phyloP scores from a whole-genome alignment of 2,888 invertebrate genomes.

The Tinea semifulvella region DNA sequence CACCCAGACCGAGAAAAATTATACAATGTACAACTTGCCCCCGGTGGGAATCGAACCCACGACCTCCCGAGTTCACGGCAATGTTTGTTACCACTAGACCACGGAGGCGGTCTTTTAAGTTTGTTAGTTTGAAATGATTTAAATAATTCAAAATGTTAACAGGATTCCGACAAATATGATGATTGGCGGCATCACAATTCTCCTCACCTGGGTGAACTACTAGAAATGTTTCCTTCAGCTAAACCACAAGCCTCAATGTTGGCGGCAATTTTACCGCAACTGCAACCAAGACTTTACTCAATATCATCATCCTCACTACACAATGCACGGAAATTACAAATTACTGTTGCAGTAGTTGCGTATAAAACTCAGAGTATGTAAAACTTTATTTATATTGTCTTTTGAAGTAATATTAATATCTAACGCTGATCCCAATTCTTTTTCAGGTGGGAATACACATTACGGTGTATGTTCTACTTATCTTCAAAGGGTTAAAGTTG shows the following conservation, averaged over 20 bases:
- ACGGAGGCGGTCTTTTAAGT: no score
- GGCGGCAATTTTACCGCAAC: conserved; percentile 79
- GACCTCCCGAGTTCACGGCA: no score
- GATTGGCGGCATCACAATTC: conserved; percentile 90
- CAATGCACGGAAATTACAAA: conserved; percentile 79
- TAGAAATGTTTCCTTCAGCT: conserved; percentile 88
- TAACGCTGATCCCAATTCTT: not conserved
- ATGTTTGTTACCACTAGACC: no score
- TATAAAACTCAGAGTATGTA: conserved; percentile 80
- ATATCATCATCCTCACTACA: conserved; percentile 88
- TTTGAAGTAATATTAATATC: not conserved
- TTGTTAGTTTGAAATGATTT: no score
- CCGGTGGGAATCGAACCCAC: no score
- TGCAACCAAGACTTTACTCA: conserved; percentile 94
- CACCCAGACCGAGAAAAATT: no score
- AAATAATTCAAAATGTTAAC: no score
- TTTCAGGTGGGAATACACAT: conserved; percentile 77
- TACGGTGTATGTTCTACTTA: conserved; percentile 95
- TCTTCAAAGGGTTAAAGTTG: conserved; percentile 73
- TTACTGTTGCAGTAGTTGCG: conserved; percentile 90
- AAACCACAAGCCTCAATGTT: conserved; percentile 82
- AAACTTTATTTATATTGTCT: not conserved
- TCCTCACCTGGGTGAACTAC: conserved; percentile 87
- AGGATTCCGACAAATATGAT: conserved; percentile 90
- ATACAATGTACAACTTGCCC: no score